These are phyloP conservation scores for Chrysocyon brachyurus DNA, from an alignment of 2,797 vertebrate genomes.

Conservation along the genomic window DNA sequence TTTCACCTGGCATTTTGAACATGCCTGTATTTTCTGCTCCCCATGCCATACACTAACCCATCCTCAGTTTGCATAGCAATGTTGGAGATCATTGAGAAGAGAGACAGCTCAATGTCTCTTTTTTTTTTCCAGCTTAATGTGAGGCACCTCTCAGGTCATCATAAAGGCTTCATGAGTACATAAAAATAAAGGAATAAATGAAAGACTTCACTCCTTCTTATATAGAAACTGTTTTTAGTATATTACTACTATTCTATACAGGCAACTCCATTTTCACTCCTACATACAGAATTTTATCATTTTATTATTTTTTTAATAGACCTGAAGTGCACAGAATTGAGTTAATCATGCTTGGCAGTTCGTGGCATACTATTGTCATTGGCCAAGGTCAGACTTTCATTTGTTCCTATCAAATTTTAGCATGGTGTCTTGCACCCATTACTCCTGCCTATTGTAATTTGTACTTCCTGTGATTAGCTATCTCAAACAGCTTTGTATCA, in stretches of 20 bases:
- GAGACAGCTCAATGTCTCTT: not conserved
- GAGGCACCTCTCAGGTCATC: not conserved
- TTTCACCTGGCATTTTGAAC: not conserved
- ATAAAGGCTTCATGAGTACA: not conserved
- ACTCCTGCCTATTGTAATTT: conserved; percentile 17
- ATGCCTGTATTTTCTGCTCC: not conserved
- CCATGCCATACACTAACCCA: not conserved
- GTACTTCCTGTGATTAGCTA: conserved; percentile 29
- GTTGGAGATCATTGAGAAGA: not conserved
- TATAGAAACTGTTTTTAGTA: not conserved
- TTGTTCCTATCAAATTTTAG: not conserved
- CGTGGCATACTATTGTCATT: not conserved
- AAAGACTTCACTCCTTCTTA: not conserved
- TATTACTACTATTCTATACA: not conserved
- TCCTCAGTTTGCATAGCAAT: not conserved
- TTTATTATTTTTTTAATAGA: not conserved
- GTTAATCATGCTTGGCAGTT: not conserved
- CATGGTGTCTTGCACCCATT: not conserved
- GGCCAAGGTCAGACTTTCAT: not conserved
- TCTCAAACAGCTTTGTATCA: conserved; percentile 11
- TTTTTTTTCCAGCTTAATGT: not conserved
- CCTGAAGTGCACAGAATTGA: not conserved
- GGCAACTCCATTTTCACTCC: not conserved
- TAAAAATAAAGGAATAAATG: conserved; percentile 14
- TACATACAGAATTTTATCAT: not conserved